Conservation (phyloP, 2,113 vertebrate species). For the Megaceryle maxima region DNA sequence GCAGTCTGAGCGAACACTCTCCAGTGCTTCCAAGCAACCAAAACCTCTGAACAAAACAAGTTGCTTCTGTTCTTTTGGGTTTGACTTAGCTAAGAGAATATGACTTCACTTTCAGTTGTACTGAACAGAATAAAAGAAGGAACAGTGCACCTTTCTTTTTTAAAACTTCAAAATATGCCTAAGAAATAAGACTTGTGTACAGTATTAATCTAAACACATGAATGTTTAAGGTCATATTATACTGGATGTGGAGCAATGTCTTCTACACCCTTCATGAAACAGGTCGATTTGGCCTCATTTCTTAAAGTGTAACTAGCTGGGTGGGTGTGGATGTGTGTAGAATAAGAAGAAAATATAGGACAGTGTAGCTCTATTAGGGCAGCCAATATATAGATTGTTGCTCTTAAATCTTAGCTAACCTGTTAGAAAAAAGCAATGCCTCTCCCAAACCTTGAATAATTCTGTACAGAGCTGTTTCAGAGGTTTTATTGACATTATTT, state of each 20-base stretch:
- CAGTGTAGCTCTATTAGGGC: neutral
- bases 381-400: neutral
- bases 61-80: neutral
- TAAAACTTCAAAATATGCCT: neutral
- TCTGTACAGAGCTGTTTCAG: neutral
- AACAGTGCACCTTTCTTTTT: neutral
- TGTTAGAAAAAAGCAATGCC: neutral
- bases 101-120: neutral
- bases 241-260: neutral
- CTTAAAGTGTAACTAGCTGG: neutral
- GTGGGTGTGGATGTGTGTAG: neutral
- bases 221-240: neutral
- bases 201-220: neutral
- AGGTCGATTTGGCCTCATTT: neutral
- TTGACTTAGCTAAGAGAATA: neutral
- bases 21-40: neutral
- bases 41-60: neutral
- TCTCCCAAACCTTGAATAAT: neutral
- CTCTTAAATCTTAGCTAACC: neutral
- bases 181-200: neutral
- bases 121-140: neutral
- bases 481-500: neutral
- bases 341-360: neutral
- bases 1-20: neutral
- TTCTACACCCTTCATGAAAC: neutral